Evolutionary conservation across 2,888 invertebrate species (phyloP).

Genomic region (Leucophora obtusa): DNA sequence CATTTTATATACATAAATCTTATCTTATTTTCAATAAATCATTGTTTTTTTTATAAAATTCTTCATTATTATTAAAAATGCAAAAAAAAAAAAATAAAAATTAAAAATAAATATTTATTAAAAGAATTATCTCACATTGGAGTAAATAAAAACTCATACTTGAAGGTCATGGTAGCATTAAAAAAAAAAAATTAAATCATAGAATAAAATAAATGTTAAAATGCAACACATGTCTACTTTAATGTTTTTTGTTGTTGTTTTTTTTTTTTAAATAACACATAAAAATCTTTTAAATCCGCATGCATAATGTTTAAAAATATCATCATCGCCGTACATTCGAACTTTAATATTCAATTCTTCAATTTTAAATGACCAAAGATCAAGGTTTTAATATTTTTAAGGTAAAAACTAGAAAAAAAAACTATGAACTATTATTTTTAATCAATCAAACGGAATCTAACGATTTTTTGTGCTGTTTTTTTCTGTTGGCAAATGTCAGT

Average conservation of each 20-base stretch:
- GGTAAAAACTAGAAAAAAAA: neutral
- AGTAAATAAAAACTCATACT: slow-evolving; percentile 4
- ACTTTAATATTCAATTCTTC: slow-evolving; percentile 43
- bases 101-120: neutral
- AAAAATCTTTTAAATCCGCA: slow-evolving; percentile 38
- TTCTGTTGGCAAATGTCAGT: too few species aligned
- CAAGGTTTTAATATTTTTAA: slow-evolving; percentile 47
- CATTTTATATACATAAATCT: slow-evolving; percentile 20
- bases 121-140: slow-evolving; percentile 24
- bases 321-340: slow-evolving; percentile 14
- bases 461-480: too few species aligned
- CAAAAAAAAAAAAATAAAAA: neutral
- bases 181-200: slow-evolving; percentile 3
- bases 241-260: neutral
- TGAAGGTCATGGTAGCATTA: slow-evolving; percentile 49
- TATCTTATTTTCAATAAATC: slow-evolving; percentile 39
- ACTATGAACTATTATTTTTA: neutral
- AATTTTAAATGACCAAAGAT: slow-evolving; percentile 51
- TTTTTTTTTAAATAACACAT: neutral
- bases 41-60: neutral
- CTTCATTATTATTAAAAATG: neutral
- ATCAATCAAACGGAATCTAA: neutral
- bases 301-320: slow-evolving; percentile 29
- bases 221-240: slow-evolving; percentile 26
- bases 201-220: slow-evolving; percentile 1